Conservation (phyloP, 2,113 vertebrate species). For the Trichechus manatus region DNA sequence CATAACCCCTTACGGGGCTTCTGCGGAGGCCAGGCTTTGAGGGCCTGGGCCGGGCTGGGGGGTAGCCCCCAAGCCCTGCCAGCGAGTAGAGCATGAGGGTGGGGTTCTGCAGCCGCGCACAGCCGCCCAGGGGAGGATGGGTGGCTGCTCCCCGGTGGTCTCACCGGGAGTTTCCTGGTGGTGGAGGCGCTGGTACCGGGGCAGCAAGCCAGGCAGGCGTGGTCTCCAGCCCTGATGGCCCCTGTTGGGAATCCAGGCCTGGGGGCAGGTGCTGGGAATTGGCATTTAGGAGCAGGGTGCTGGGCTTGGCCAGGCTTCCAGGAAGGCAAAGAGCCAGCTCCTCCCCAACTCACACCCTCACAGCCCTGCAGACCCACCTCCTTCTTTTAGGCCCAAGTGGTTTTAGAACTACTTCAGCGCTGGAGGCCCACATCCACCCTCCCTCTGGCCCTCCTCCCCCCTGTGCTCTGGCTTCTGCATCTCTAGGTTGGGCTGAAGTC, state of each 20-base stretch:
- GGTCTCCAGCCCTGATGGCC: background rate
- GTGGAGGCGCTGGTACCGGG: too few relatives aligned
- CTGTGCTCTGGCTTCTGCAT: background rate
- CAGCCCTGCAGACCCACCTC: background rate
- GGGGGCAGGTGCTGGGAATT: background rate
- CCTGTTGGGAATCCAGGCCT: background rate
- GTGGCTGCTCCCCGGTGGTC: background rate
- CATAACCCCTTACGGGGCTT: background rate
- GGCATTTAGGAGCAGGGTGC: background rate
- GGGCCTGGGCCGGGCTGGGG: too few relatives aligned
- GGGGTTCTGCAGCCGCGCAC: background rate
- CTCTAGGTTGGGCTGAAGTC: background rate
- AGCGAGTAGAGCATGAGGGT: rapidly evolving
- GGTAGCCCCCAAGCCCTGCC: too few relatives aligned
- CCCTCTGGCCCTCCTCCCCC: background rate
- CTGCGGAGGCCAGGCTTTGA: background rate
- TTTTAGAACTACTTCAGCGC: background rate
- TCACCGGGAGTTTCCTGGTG: background rate
- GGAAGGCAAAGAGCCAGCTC: rapidly evolving
- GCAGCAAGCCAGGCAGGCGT: background rate
- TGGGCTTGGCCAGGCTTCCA: rapidly evolving
- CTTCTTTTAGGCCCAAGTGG: background rate
- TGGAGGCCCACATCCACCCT: background rate
- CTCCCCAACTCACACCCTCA: background rate
- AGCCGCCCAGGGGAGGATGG: rapidly evolving